A percentile compares a stretch with the other conserved stretches of the same genome.
These are phyloP conservation scores for Listrodromus nycthemerus DNA, from an alignment of 2,888 invertebrate species.

Conservation along the genomic window DNA sequence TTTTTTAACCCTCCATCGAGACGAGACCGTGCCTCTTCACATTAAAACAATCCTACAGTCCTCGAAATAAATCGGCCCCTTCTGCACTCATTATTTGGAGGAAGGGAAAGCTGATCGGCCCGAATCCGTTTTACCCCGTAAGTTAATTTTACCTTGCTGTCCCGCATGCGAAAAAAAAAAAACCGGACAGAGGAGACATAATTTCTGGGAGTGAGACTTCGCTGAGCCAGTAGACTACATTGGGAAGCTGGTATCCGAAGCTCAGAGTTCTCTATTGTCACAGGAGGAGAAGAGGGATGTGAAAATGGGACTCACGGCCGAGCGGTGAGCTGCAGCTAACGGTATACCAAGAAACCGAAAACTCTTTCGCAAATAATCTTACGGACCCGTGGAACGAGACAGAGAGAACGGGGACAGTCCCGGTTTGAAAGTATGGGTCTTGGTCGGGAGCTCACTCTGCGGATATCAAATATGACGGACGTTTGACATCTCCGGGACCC, in stretches of 20 bases:
- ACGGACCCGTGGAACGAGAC: conserved; percentile 60
- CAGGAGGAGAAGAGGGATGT: conserved; percentile 56
- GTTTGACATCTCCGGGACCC: conserved; percentile 80
- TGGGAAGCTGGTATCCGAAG: neutral
- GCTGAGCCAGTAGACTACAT: conserved; percentile 5
- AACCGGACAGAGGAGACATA: conserved; percentile 22
- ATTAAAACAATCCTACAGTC: neutral
- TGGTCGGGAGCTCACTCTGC: conserved; percentile 67
- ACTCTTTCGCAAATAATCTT: conserved; percentile 82
- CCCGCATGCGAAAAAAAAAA: too few species aligned
- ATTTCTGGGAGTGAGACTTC: conserved; percentile 47
- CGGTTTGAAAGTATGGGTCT: conserved; percentile 46
- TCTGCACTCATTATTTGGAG: neutral
- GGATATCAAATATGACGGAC: conserved; percentile 82
- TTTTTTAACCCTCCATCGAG: too few species aligned
- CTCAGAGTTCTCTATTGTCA: conserved; percentile 47
- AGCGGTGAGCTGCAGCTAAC: conserved; percentile 63
- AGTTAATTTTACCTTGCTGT: too few species aligned
- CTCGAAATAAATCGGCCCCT: neutral
- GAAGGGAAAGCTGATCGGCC: neutral
- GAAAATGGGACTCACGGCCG: conserved; percentile 69
- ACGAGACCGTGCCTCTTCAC: neutral
- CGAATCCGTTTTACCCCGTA: too few species aligned
- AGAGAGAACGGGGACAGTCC: neutral
- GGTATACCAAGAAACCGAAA: conserved; percentile 74